A percentile compares a stretch with the other conserved stretches of the same genome.
Conservation (phyloP, 1,140 invertebrate genomes). For the Drosophila obscura region DNA sequence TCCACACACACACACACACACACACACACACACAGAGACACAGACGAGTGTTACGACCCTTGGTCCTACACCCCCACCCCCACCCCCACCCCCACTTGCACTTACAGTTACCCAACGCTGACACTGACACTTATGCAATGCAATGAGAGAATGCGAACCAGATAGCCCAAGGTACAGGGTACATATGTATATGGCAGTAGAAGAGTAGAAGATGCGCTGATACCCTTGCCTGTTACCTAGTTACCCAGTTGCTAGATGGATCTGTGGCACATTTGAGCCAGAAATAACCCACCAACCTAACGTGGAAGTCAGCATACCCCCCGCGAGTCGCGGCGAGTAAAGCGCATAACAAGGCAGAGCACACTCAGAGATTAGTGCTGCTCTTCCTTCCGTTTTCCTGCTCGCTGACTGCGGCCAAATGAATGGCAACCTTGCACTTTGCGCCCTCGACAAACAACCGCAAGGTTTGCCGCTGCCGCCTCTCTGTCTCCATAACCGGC, state of each 20-base stretch:
- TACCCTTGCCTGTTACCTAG: neutral
- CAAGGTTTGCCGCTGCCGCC: constrained; percentile 47
- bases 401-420: constrained; percentile 40
- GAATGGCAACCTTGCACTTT: constrained; percentile 76
- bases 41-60: too few species aligned
- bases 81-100: constrained; percentile 52
- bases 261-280: too few species aligned
- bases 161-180: neutral
- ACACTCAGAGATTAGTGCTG: constrained; percentile 74
- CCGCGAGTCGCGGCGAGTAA: too few species aligned
- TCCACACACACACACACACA: constrained; percentile 4
- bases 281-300: too few species aligned
- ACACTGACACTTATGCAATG: constrained; percentile 74
- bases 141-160: constrained; percentile 46
- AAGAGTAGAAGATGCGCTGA: too few species aligned
- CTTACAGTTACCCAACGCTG: constrained; percentile 60
- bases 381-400: constrained; percentile 59
- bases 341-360: constrained; percentile 2
- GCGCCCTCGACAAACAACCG: constrained; percentile 64
- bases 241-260: too few species aligned
- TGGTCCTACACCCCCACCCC: neutral
- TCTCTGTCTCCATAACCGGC: constrained; percentile 5
- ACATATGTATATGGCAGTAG: too few species aligned
- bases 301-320: too few species aligned
- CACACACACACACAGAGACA: neutral